phyloP scores from a whole-genome alignment of 2,797 vertebrate species.

The Cyclopterus lumpus region DNA sequence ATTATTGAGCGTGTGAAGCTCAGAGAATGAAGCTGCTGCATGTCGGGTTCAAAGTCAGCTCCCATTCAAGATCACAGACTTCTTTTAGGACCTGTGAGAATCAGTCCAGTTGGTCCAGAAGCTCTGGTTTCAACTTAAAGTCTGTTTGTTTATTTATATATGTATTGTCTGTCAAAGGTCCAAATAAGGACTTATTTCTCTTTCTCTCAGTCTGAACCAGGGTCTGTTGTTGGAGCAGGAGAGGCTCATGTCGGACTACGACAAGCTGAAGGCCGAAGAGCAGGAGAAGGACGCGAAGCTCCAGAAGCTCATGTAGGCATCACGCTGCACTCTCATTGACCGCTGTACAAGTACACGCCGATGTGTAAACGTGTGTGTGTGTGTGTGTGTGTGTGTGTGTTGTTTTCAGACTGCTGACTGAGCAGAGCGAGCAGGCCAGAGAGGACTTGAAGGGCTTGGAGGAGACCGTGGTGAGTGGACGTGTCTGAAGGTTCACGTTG shows the following conservation, averaged over 20 bases:
- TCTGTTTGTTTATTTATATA: too few species aligned
- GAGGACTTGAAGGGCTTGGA: conserved; percentile 93
- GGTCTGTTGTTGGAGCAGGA: conserved; percentile 90
- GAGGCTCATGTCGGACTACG: conserved; percentile 88
- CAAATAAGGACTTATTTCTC: neutral
- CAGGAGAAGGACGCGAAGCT: conserved; percentile 90
- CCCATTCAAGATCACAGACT: too few species aligned
- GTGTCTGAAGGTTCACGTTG: conserved; percentile 41
- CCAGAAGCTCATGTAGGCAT: conserved; percentile 86
- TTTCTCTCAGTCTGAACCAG: conserved; percentile 87
- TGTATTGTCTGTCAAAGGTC: neutral
- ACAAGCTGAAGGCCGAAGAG: conserved; percentile 89
- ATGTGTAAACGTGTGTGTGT: neutral
- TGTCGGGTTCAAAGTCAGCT: too few species aligned
- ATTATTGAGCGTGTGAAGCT: too few species aligned
- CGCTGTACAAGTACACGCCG: rapidly evolving
- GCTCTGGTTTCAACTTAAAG: too few species aligned
- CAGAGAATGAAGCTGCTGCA: too few species aligned
- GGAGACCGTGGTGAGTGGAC: conserved; percentile 92
- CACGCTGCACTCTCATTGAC: neutral
- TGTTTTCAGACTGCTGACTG: conserved; percentile 85
- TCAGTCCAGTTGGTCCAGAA: too few species aligned
- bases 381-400: neutral
- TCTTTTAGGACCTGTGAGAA: too few species aligned
- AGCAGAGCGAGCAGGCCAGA: conserved; percentile 89